phyloP scores from a whole-genome alignment of 2,113 vertebrate genomes.

The Zingel zingel region DNA sequence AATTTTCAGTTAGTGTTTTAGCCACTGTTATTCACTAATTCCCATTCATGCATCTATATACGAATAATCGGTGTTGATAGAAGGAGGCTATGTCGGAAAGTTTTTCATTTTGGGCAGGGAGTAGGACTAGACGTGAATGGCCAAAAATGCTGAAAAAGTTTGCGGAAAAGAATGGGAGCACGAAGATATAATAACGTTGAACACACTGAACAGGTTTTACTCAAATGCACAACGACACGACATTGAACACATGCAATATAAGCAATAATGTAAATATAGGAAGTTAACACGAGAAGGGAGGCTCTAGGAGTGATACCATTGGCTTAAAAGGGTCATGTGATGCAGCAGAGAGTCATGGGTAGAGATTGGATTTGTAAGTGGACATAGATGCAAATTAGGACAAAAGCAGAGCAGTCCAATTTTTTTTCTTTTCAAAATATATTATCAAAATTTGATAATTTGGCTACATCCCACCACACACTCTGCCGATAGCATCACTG shows the following conservation, averaged over 20 bases:
- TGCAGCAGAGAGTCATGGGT: constrained; percentile 83
- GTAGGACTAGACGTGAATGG: constrained; percentile 74
- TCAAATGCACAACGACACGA: constrained; percentile 75
- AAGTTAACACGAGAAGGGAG: constrained; percentile 74
- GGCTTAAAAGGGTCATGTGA: constrained; percentile 88
- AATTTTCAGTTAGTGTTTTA: constrained; percentile 72
- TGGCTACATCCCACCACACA: constrained; percentile 82
- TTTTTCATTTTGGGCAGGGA: constrained; percentile 64
- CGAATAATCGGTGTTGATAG: constrained; percentile 66
- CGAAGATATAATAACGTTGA: constrained; percentile 67
- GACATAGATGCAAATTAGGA: constrained; percentile 72
- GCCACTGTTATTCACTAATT: constrained; percentile 75
- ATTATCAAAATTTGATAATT: constrained; percentile 65
- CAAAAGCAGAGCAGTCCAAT: constrained; percentile 69
- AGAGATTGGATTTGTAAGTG: constrained; percentile 81
- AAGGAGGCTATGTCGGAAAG: constrained; percentile 72
- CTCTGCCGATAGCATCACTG: constrained; percentile 82
- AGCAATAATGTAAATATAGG: constrained; percentile 76
- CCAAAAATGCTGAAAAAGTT: constrained; percentile 66
- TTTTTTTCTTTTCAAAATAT: constrained; percentile 53
- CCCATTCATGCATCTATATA: constrained; percentile 80
- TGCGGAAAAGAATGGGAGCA: constrained; percentile 70
- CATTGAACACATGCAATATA: constrained; percentile 81
- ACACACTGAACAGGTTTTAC: constrained; percentile 70
- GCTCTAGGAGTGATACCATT: constrained; percentile 85